Conservation (phyloP, 2,113 vertebrate genomes). For the Rhabdomys dilectus region DNA sequence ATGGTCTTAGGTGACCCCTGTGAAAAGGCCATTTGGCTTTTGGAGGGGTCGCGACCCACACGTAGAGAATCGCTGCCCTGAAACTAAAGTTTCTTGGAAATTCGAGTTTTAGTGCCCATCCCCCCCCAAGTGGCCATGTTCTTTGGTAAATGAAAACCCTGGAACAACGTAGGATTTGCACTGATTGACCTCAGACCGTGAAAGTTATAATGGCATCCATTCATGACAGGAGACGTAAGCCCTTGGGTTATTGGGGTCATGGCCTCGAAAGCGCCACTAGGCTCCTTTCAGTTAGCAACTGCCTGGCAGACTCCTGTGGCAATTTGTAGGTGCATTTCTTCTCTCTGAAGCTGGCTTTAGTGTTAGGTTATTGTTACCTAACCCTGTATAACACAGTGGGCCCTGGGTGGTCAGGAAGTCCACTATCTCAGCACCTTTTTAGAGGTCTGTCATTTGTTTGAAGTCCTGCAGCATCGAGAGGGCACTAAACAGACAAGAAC, state of each 20-base stretch:
- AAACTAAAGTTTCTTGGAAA: conserved; percentile 11
- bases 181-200: neutral
- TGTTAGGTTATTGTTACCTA: neutral
- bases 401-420: neutral
- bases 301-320: neutral
- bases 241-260: neutral
- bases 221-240: neutral
- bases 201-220: neutral
- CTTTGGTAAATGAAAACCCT: neutral
- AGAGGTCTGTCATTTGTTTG: neutral
- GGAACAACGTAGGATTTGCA: neutral
- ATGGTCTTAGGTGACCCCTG: neutral
- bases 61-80: neutral
- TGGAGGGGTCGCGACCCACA: neutral
- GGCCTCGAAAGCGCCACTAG: neutral
- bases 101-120: neutral
- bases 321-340: neutral
- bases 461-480: neutral
- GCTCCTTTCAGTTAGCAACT: conserved; percentile 30
- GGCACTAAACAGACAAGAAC: neutral
- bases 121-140: neutral
- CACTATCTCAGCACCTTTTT: neutral
- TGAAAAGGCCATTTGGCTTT: accelerated
- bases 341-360: conserved; percentile 8
- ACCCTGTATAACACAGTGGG: neutral